A percentile compares a stretch with the other conserved stretches of the same genome.
Conservation (phyloP, 2,113 vertebrate genomes). For the Rhagologus leucostigma region DNA sequence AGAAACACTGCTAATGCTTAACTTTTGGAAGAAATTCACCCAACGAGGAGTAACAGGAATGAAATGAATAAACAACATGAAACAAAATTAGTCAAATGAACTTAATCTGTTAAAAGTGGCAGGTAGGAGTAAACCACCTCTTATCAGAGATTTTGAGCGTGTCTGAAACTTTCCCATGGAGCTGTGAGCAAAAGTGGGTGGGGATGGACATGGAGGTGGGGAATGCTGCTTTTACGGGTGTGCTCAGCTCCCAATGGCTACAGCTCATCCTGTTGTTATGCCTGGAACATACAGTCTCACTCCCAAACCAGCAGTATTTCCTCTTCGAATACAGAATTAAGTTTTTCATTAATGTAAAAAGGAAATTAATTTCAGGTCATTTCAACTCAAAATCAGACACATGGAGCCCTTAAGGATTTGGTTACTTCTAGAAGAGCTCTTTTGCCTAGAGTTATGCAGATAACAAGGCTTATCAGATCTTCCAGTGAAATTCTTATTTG, state of each 20-base stretch:
- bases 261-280: background rate
- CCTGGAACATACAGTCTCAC: background rate
- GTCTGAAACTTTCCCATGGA: background rate
- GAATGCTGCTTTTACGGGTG: background rate
- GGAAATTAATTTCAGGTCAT: background rate
- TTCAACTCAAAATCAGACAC: background rate
- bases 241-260: background rate
- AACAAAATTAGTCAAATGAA: background rate
- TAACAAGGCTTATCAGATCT: background rate
- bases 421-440: background rate
- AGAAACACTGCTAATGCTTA: background rate
- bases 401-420: background rate
- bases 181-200: background rate
- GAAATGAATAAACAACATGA: background rate
- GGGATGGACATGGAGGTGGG: background rate
- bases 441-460: background rate
- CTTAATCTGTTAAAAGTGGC: background rate
- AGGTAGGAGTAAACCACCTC: background rate
- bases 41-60: background rate
- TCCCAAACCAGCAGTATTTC: background rate
- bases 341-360: background rate
- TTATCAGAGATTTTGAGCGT: background rate
- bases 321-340: background rate
- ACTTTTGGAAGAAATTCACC: background rate
- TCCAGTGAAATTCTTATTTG: background rate